phyloP scores from a whole-genome alignment of 2,797 vertebrate species.

The Acanthiza pusilla region DNA sequence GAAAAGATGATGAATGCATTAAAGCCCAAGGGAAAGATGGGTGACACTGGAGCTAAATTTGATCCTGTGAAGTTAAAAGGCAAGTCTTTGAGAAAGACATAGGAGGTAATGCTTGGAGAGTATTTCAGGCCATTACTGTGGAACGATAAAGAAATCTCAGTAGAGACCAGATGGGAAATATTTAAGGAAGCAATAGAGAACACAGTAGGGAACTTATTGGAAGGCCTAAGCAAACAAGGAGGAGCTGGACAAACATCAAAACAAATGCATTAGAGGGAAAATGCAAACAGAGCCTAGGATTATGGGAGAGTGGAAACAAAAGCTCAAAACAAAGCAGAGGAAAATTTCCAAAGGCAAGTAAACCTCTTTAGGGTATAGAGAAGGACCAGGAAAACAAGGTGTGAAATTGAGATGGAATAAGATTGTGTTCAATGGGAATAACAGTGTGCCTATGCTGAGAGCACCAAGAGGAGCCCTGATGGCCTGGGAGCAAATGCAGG shows the following conservation, averaged over 20 bases:
- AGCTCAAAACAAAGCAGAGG: conserved; percentile 26
- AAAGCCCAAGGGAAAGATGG: neutral
- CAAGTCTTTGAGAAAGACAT: neutral
- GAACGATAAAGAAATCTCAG: conserved; percentile 35
- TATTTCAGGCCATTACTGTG: neutral
- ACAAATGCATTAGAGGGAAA: conserved; percentile 42
- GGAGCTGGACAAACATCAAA: conserved; percentile 59
- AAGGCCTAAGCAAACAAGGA: conserved; percentile 58
- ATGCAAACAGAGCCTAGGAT: conserved; percentile 36
- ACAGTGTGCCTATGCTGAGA: neutral
- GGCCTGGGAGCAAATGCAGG: neutral
- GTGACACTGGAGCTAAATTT: conserved; percentile 19
- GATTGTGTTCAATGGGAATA: neutral
- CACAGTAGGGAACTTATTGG: conserved; percentile 40
- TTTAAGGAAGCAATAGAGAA: conserved; percentile 54
- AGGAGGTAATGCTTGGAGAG: conserved; percentile 4
- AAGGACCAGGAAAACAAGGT: neutral
- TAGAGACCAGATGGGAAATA: conserved; percentile 53
- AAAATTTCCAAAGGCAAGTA: conserved; percentile 1
- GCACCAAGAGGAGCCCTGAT: neutral
- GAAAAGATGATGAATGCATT: neutral
- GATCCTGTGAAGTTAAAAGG: conserved; percentile 5
- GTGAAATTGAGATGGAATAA: neutral
- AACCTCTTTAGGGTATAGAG: neutral
- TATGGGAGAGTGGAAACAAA: conserved; percentile 40